A percentile compares a stretch with the other conserved stretches of the same genome.
phyloP scores from a whole-genome alignment of 2,113 vertebrate species.

The Corydoras sp. region DNA sequence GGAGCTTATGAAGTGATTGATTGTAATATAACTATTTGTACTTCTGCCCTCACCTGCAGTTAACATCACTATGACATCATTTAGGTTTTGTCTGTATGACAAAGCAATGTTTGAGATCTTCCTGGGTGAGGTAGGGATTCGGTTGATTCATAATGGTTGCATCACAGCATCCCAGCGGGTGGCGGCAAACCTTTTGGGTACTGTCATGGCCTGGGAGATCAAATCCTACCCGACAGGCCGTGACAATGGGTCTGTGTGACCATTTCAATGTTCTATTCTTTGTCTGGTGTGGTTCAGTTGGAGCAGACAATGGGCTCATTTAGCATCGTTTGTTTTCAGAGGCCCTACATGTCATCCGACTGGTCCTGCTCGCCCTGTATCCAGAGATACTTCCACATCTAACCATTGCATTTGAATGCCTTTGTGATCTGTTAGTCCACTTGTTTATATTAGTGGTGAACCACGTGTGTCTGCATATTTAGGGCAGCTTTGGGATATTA shows the following conservation, averaged over 20 bases:
- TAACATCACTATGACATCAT: too few species aligned
- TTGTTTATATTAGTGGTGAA: conserved; percentile 6
- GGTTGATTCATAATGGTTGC: neutral
- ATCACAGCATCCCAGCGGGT: neutral
- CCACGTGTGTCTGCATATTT: conserved; percentile 1
- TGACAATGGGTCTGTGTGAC: conserved; percentile 67
- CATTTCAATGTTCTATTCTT: conserved; percentile 68
- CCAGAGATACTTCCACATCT: conserved; percentile 11
- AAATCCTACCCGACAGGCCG: conserved; percentile 20
- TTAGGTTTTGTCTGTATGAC: too few species aligned
- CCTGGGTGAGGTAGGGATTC: too few species aligned
- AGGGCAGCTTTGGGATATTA: conserved; percentile 4
- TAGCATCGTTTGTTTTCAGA: conserved; percentile 58
- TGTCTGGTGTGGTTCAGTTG: conserved; percentile 65
- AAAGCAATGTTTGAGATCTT: too few species aligned
- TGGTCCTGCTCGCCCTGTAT: conserved; percentile 48
- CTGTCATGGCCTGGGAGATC: conserved; percentile 34
- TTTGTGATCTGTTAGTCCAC: neutral
- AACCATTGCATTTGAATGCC: conserved; percentile 13
- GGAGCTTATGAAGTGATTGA: too few species aligned
- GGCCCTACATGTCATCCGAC: conserved; percentile 57
- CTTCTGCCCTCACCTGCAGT: too few species aligned
- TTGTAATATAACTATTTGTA: too few species aligned
- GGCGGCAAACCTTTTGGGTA: conserved; percentile 14
- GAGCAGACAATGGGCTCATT: conserved; percentile 70